Conservation (phyloP, 2,797 vertebrate genomes). For the Coluber constrictor region DNA sequence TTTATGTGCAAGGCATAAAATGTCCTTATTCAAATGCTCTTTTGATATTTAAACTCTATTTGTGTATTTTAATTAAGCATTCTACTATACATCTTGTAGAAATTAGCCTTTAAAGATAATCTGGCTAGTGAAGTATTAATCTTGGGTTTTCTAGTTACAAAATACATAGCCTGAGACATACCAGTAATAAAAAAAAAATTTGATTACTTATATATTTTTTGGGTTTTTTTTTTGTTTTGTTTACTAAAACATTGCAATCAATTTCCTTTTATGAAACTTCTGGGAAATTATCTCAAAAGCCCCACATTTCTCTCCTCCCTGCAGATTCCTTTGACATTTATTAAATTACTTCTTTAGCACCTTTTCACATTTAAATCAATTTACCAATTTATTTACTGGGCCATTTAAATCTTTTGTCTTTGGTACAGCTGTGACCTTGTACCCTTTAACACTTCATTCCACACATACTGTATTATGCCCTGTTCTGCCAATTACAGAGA, state of each 20-base stretch:
- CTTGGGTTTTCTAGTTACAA: constrained; percentile 66
- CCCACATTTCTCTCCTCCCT: constrained; percentile 75
- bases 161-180: constrained; percentile 71
- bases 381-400: constrained; percentile 69
- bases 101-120: constrained; percentile 70
- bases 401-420: constrained; percentile 69
- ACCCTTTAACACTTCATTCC: constrained; percentile 56
- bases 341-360: constrained; percentile 74
- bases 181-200: constrained; percentile 78
- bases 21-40: constrained; percentile 56
- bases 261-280: constrained; percentile 81
- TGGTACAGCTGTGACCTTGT: constrained; percentile 52
- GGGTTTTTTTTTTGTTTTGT: constrained; percentile 62
- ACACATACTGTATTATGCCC: constrained; percentile 36
- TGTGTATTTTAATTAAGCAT: constrained; percentile 72
- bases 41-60: constrained; percentile 51
- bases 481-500: constrained; percentile 49
- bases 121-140: constrained; percentile 69
- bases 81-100: constrained; percentile 71
- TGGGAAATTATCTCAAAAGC: constrained; percentile 84
- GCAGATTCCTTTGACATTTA: constrained; percentile 73
- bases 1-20: constrained; percentile 51
- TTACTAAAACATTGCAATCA: constrained; percentile 77
- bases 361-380: constrained; percentile 74
- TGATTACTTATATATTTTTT: constrained; percentile 76